Conservation (phyloP, 64 coral and sea anemone genomes). For the Catalaphyllia jardinei region DNA sequence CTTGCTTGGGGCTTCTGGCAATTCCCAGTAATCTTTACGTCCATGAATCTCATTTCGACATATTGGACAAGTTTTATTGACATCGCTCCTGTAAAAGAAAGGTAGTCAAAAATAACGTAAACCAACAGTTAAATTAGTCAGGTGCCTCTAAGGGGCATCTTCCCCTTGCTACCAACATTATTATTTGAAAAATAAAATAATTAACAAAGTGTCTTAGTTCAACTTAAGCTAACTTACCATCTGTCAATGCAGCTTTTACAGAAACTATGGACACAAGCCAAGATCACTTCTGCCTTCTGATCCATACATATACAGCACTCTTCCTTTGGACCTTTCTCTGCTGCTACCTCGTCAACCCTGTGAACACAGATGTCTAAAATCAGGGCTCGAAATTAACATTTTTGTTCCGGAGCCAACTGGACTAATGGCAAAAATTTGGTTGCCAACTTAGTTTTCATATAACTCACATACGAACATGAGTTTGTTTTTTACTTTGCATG, state of each 20-base stretch:
- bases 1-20: slow-evolving; percentile 68
- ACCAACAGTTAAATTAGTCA: neutral
- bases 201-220: no score
- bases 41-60: slow-evolving; percentile 75
- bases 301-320: slow-evolving; percentile 98
- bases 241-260: slow-evolving; percentile 85
- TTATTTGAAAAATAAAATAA: no score
- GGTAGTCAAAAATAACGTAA: neutral
- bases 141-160: no score
- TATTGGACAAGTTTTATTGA: slow-evolving; percentile 77
- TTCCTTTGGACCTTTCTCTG: slow-evolving; percentile 49
- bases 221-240: slow-evolving; percentile 41
- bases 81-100: slow-evolving; percentile 64
- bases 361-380: no score
- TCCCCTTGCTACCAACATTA: no score
- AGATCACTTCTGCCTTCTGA: slow-evolving; percentile 73
- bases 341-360: slow-evolving; percentile 80
- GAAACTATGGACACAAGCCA: slow-evolving; percentile 85
- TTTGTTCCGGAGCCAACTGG: no score
- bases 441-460: no score
- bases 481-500: no score
- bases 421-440: no score
- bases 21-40: slow-evolving; percentile 78
- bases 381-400: no score
- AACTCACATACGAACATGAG: no score